Evolutionary conservation across 1,140 invertebrate genomes (phyloP), one percentile per base, ranked within the genome.

Genomic region (Metopolophium dirhodum): DNA sequence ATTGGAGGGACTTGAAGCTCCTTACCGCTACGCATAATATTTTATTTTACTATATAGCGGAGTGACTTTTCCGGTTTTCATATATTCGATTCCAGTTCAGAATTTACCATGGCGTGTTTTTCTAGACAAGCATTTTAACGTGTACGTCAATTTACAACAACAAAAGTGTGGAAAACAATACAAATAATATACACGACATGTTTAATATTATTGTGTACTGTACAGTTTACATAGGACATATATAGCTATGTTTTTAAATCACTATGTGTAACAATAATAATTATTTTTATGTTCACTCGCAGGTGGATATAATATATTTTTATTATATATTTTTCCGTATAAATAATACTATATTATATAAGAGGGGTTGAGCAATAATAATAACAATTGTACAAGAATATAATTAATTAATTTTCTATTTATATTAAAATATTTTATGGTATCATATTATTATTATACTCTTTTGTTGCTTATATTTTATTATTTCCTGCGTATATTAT

Each of bases 401-500:
- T n/a, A 87, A 87, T 49, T 87, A 11, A 47, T n/a, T 49, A 11
- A 47, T n/a, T 49, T 47, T n/a, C 49, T 49, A 49, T 49, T 87
- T n/a, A 47, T 18, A n/a, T 18, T n/a, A 9, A n/a, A 87, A 87
- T 7, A 49, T 87, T 87, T 41, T 87, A 87, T n/a, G 45, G 85
- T 87, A 87, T 87, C 85, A 20, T 87, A 49, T 87, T 86, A 68
- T 68, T 68, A 68, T 68, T n/a, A 30, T n/a, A 45, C 9, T 47
- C 41, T 30, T n/a, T 86, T 41, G 85, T 86, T 45, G n/a, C 85
- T 30, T 47, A 86, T 47, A 7, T n/a, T 87, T 87, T 49, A 49
- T 87, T 87, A 87, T 49, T 87, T 87, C 85, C 30, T 49, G 26
- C 61, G 61, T n/a, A n/a, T n/a, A n/a, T 68, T n/a, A 68, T 49